Conservation (phyloP, 1,140 invertebrate genomes). For the Drosophila persimilis region DNA sequence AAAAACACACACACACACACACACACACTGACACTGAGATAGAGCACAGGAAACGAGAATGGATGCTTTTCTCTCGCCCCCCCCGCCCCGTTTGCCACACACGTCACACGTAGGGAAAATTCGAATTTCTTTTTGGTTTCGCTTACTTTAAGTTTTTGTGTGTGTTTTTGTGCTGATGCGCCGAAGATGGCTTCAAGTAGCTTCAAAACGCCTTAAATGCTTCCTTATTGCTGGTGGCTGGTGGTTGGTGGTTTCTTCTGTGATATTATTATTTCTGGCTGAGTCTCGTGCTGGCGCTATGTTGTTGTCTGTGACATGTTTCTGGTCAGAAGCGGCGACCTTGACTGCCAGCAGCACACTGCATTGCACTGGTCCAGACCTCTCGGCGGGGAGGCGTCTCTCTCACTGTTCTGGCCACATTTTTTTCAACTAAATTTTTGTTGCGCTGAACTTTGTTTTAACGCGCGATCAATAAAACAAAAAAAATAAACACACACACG, state of each 20-base stretch:
- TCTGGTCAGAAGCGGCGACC: slow-evolving; percentile 51
- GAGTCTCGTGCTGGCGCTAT: slow-evolving; percentile 35
- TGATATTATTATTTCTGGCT: slow-evolving; percentile 3
- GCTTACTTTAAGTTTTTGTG: slow-evolving; percentile 65
- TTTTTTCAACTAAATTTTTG: slow-evolving; percentile 2
- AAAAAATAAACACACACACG: slow-evolving; percentile 7
- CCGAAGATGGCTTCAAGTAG: slow-evolving; percentile 23
- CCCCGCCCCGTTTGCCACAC: neutral
- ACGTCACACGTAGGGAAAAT: slow-evolving; percentile 33
- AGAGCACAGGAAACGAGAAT: neutral
- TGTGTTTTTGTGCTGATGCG: slow-evolving; percentile 13
- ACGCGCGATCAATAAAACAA: slow-evolving; percentile 67
- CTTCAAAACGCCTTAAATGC: slow-evolving; percentile 9
- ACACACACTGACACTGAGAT: no score
- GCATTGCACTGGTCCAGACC: slow-evolving; percentile 30
- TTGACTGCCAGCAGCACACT: slow-evolving; percentile 57
- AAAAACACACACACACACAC: neutral
- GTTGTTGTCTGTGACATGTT: slow-evolving; percentile 67
- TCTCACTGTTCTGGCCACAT: slow-evolving; percentile 35
- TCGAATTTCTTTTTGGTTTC: slow-evolving; percentile 29
- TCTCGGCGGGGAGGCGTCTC: slow-evolving; percentile 27
- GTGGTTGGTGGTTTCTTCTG: slow-evolving; percentile 15
- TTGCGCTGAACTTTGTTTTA: slow-evolving; percentile 1
- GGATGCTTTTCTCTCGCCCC: slow-evolving; percentile 12
- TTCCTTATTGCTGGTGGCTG: slow-evolving; percentile 2